Conservation (phyloP, 2,888 invertebrate species). For the Ashinkailepas kermadecensis region DNA sequence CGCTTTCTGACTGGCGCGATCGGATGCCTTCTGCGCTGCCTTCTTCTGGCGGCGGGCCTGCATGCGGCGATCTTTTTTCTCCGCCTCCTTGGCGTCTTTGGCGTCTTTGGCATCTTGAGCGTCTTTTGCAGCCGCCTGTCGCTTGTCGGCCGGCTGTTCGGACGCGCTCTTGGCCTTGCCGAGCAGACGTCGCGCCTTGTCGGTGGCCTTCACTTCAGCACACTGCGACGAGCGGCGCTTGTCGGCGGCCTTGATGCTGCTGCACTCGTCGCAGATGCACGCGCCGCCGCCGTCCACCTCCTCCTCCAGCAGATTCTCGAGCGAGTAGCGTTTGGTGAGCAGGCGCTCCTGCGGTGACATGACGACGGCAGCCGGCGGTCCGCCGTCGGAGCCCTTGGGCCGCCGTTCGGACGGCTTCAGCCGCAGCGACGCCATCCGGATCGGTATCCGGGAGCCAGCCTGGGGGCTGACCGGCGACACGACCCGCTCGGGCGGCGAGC, state of each 20-base stretch:
- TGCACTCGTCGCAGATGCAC: background rate
- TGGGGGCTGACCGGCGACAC: background rate
- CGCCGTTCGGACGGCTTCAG: constrained; percentile 16
- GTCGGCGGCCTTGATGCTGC: background rate
- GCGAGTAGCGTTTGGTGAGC: constrained; percentile 22
- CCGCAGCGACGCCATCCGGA: constrained; percentile 11
- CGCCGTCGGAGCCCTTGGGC: too few species aligned
- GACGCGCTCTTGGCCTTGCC: constrained; percentile 4
- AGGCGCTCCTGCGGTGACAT: constrained; percentile 2
- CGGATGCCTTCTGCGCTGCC: constrained; percentile 11
- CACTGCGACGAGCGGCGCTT: constrained; percentile 16
- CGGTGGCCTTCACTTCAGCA: background rate
- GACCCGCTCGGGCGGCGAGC: background rate
- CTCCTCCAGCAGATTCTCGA: constrained; percentile 22
- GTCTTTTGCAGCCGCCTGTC: background rate
- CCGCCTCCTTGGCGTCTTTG: background rate
- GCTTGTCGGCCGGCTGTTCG: background rate
- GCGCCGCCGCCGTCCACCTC: background rate
- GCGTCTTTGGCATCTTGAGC: background rate
- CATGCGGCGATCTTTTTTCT: background rate
- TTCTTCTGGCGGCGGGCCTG: constrained; percentile 1
- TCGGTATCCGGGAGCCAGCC: constrained; percentile 9
- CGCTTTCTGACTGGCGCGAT: constrained; percentile 7
- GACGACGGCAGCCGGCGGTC: background rate
- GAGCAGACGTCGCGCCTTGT: background rate